These are phyloP conservation scores for Pollenia amentaria DNA, from an alignment of 2,888 invertebrate genomes.

Conservation along the genomic window DNA sequence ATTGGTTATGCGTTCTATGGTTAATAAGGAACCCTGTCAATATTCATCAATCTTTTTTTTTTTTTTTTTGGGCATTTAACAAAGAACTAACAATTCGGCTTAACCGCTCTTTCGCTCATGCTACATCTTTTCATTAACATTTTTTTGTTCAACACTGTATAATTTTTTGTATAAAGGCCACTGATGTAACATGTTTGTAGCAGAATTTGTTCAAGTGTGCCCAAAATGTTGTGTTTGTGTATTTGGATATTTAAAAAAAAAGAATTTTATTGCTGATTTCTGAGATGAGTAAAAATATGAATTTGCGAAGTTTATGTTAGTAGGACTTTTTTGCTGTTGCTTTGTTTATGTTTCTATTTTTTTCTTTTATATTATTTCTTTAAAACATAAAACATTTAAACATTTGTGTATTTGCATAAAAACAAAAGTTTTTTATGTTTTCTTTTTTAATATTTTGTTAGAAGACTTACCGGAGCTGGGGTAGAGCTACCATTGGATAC, in stretches of 20 bases:
- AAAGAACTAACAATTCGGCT: too few species aligned
- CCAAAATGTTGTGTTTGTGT: background rate
- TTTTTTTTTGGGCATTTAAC: too few species aligned
- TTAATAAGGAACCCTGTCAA: too few species aligned
- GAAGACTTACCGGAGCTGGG: slow-evolving; percentile 81
- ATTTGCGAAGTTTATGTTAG: slow-evolving; percentile 65
- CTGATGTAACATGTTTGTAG: background rate
- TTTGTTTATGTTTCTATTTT: slow-evolving; percentile 56
- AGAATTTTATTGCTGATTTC: slow-evolving; percentile 62
- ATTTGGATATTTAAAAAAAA: slow-evolving; percentile 11
- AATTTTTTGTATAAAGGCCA: slow-evolving; percentile 12
- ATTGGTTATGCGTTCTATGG: too few species aligned
- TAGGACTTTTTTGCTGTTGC: slow-evolving; percentile 38
- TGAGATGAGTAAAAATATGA: slow-evolving; percentile 70
- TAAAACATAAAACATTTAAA: slow-evolving; percentile 67
- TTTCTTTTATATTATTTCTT: slow-evolving; percentile 35
- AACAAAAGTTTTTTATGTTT: slow-evolving; percentile 38
- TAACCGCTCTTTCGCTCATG: too few species aligned
- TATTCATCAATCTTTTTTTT: too few species aligned
- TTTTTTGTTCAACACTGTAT: background rate
- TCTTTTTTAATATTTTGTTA: slow-evolving; percentile 19
- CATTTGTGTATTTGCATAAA: slow-evolving; percentile 51
- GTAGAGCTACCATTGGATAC: slow-evolving; percentile 81
- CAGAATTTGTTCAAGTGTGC: slow-evolving; percentile 15
- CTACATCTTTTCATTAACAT: too few species aligned